These are phyloP conservation scores for Drosophila formosana DNA, from an alignment of 2,888 invertebrate genomes.

Conservation along the genomic window DNA sequence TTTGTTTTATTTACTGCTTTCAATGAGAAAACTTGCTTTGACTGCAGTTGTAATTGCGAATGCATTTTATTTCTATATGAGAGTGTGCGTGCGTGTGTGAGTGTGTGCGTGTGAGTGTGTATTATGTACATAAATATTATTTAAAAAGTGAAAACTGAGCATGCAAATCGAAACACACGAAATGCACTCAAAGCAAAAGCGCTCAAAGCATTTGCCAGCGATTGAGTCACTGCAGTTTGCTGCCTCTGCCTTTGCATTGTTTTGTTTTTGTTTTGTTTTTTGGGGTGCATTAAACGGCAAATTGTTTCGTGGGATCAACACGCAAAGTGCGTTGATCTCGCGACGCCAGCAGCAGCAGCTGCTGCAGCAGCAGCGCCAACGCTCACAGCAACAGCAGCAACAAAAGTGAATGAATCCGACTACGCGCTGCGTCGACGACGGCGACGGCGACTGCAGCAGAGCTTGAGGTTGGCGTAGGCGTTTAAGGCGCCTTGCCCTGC, in stretches of 20 bases:
- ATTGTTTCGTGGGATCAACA: constrained; percentile 79
- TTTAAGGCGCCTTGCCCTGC: constrained; percentile 27
- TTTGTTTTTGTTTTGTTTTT: constrained; percentile 45
- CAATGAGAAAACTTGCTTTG: constrained; percentile 62
- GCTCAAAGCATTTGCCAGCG: constrained; percentile 27
- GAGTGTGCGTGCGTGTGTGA: constrained; percentile 2
- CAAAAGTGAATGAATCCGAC: constrained; percentile 71
- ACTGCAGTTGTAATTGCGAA: constrained; percentile 35
- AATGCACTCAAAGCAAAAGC: constrained; percentile 32
- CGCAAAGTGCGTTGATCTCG: constrained; percentile 77
- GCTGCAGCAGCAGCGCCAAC: constrained; percentile 22
- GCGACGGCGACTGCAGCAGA: constrained; percentile 17
- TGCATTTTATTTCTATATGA: constrained; percentile 10
- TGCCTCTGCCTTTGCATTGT: constrained; percentile 26
- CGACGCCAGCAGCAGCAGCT: constrained; percentile 34
- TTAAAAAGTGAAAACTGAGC: constrained; percentile 59
- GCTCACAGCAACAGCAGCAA: constrained; percentile 28
- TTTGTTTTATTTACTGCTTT: constrained; percentile 36
- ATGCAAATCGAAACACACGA: constrained; percentile 45
- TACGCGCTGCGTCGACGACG: constrained; percentile 34
- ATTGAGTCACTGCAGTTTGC: constrained; percentile 53
- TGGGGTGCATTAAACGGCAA: constrained; percentile 79
- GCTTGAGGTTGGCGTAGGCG: constrained; percentile 50
- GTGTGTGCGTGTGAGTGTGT: constrained; percentile 2
- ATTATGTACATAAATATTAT: constrained; percentile 21